Evolutionary conservation across 2,113 vertebrate genomes (phyloP), one percentile per base, ranked within the genome.

Genomic region (Cygnus atratus): DNA sequence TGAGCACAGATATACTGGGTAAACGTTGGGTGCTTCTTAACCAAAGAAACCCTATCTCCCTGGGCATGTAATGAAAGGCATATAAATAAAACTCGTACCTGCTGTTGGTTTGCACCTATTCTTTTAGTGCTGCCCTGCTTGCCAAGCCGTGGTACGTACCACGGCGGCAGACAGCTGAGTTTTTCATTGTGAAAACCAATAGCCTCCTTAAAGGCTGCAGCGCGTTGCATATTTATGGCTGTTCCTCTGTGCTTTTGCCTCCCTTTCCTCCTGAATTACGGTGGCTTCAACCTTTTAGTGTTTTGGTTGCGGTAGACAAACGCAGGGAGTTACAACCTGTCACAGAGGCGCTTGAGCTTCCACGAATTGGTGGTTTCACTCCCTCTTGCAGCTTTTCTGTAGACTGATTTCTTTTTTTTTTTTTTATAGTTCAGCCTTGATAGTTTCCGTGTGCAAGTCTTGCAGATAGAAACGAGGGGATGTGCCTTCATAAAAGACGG

Each of bases 291-390:
- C 72, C 89, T 61, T 57, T 13, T 77, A 80, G 70, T 78, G 55
- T 86, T 95, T 57, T 26, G 90, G 77, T 59, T 58, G 79, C 74
- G 4, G 39, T 44, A 55, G 87, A 88, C 85, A 90, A 93, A 90
- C 0, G 10, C 82, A 84, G 92, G 91, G 77, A 90, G 93, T 63
- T 43, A 19, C 78, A 68, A 28, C 62, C 95, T 93, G 75, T 87
- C 76, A 11, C 4, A 2, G 2, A 37, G 73, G 43, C 2, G 2
- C 94, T 74, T 5, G 17, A 74, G 84, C 62, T 86, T 37, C 94
- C 94, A 14, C 9, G 50, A 84, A 8, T 78, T 41, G 77, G 54
- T 41, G 1, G 4, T 57, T 78, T 28, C 87, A 5, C 44, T 94
- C 93, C 93, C 79, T 83, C 58, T 5, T 44, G 87, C 75, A 77